Base-by-base conservation (phyloP, 2,888 invertebrate genomes). In the Dasypolia templi region DNA sequence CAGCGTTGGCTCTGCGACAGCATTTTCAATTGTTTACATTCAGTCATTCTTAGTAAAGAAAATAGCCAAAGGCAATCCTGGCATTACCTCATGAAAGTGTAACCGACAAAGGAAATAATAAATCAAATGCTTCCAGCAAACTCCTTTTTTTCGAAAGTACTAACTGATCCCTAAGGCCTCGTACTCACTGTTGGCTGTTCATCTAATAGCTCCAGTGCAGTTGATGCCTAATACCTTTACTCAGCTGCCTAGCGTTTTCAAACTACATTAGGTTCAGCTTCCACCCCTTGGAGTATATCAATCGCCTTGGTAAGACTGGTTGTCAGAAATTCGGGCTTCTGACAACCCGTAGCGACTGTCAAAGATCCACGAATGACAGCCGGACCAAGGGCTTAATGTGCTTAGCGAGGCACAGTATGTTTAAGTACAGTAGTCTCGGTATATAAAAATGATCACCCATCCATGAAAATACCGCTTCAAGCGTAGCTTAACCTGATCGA, bases 1-100 rank as follows among this genome's bases (percentile, higher is more conserved):
- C 69, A 75, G 9, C 26, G 22, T 55, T 77, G 46, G 70, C 70
- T 70, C 32, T 26, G 69, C 39, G 26, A 55, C 77, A 42, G 14
- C 2, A 29, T 49, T 61, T 26, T 1, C 26, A 49, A 64, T 22
- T 74, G 32, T 75, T 49, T 51, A 32, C 49, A n/a, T 75, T 26
- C 49, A 17, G 6, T 49, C 3, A 56, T 14, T 66, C 0, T n/a
- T n/a, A 19, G 11, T 14, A 9, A 19, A n/a, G 12, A 56, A 35
- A 71, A 44, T 44, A 46, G 1, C 22, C 17, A 39, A 14, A 53
- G 11, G n/a, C n/a, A 53, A 44, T 32, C 9, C 29, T 55, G n/a
- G 9, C 35, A 72, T 46, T 56, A 12, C 22, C 1, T 11, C 19
- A 11, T 32, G 9, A 39, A 29, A 49, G 22, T 29, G 9, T 26